phyloP scores from a whole-genome alignment of 2,797 vertebrate species.

The Semaprochilodus insignis region DNA sequence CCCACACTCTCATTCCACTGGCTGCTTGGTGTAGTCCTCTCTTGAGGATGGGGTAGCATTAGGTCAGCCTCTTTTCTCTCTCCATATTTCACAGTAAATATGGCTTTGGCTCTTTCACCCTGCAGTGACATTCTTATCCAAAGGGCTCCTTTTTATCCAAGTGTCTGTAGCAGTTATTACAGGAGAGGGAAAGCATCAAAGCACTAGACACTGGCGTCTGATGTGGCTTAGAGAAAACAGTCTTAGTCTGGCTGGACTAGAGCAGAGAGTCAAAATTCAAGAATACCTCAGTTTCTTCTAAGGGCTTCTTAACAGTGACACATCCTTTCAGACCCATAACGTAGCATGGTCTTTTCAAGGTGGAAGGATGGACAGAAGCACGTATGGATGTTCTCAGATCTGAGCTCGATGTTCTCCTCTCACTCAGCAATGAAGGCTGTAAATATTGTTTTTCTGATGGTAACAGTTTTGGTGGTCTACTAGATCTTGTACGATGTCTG shows the following conservation, averaged over 20 bases:
- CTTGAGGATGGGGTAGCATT: not conserved
- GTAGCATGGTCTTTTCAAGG: too few species aligned
- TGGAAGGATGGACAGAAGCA: too few species aligned
- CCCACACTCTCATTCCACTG: not conserved
- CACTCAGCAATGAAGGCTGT: too few species aligned
- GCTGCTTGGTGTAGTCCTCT: not conserved
- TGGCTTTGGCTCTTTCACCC: not conserved
- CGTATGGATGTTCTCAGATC: too few species aligned
- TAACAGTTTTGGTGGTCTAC: too few species aligned
- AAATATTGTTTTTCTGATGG: too few species aligned
- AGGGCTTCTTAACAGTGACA: too few species aligned
- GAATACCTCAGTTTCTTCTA: not conserved
- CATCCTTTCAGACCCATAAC: too few species aligned
- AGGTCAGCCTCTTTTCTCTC: not conserved
- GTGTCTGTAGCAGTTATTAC: conserved; percentile 9
- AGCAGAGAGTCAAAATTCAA: not conserved
- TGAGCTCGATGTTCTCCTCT: too few species aligned
- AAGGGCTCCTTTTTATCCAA: not conserved
- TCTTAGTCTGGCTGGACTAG: not conserved
- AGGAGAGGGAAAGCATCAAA: not conserved
- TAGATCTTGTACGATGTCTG: too few species aligned
- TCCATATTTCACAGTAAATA: conserved; percentile 35
- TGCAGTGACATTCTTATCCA: conserved; percentile 12
- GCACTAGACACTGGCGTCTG: not conserved
- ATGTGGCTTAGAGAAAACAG: not conserved